A percentile compares a stretch with the other conserved stretches of the same genome.
These are phyloP conservation scores for Heliothis peltigera DNA, from an alignment of 2,888 invertebrate species.

Conservation along the genomic window DNA sequence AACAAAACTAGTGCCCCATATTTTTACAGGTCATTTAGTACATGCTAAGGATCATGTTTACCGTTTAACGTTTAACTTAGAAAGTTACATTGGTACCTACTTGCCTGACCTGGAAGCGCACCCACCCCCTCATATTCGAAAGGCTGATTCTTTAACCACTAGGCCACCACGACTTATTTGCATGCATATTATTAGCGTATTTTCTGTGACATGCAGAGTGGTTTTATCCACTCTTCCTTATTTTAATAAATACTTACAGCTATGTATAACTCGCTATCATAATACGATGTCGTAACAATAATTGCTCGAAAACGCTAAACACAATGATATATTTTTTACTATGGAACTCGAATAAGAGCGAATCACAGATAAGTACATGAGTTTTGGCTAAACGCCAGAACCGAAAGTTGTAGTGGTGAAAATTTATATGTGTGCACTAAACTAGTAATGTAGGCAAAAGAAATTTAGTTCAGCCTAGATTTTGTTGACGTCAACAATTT, in stretches of 20 bases:
- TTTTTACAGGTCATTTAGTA: no score
- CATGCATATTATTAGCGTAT: background rate
- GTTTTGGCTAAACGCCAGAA: slow-evolving; percentile 77
- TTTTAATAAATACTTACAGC: background rate
- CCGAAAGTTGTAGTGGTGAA: slow-evolving; percentile 78
- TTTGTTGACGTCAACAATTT: slow-evolving; percentile 43
- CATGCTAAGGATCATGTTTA: no score
- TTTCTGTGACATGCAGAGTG: no score
- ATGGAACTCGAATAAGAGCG: slow-evolving; percentile 68
- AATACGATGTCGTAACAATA: slow-evolving; percentile 23
- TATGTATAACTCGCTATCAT: background rate
- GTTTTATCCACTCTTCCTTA: no score
- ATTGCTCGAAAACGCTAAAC: slow-evolving; percentile 39
- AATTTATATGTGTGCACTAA: slow-evolving; percentile 75
- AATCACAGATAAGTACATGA: slow-evolving; percentile 68
- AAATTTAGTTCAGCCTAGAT: slow-evolving; percentile 54
- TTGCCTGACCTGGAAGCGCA: no score
- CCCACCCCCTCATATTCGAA: no score
- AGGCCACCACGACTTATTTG: background rate
- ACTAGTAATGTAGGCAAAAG: slow-evolving; percentile 72
- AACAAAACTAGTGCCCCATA: no score
- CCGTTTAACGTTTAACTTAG: no score
- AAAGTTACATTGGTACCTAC: no score
- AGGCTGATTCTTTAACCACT: no score
- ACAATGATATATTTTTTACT: slow-evolving; percentile 62